Base-by-base conservation (phyloP, 1,140 invertebrate genomes). In the Dolichoris vasculosae region DNA sequence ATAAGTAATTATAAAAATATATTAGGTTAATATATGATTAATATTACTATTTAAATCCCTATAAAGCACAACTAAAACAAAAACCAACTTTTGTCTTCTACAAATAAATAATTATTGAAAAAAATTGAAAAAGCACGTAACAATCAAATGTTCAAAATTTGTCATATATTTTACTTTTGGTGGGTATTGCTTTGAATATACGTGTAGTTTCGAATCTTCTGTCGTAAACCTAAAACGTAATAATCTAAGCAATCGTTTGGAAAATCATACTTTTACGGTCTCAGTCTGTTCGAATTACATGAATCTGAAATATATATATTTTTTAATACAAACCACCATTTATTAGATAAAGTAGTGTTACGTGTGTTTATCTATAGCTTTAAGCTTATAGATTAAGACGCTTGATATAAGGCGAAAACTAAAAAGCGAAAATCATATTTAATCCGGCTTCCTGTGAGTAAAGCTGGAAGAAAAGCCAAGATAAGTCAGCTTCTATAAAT, bases 341-440 rank as follows among this genome's bases (percentile, higher is more conserved):
- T 69, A 40, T 38, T 43, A 9, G 38, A 43, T 73, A 43, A 38
- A 73, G 69, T 38, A 73, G 38, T n/a, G 26, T 43, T 73, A 73
- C 23, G 69, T 73, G 69, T 73, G 38, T 71, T 71, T 40, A 71
- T 71, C 69, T 71, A 73, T 43, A 73, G 38, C 8, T 73, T 73
- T 43, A 73, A 73, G 69, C 69, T 73, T 73, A 73, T 73, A 73
- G 26, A 40, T 43, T 73, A 73, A 73, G 69, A 73, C 40, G 20
- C 38, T 73, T 73, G 69, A 73, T 73, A n/a, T 73, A 73, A 73
- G 32, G 40, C 23, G 2, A 73, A 73, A 73, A 73, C 69, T 73
- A 73, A 73, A 73, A 73, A 73, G 69, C 69, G 38, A 73, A 73
- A 73, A 73, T 73, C 69, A 73, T 73, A 73, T 73, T 73, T 73